Percentiles rank a stretch among this genome's conserved stretches.
Evolutionary conservation across 2,797 vertebrate species (phyloP).

Genomic region (Clarias pachynema): DNA sequence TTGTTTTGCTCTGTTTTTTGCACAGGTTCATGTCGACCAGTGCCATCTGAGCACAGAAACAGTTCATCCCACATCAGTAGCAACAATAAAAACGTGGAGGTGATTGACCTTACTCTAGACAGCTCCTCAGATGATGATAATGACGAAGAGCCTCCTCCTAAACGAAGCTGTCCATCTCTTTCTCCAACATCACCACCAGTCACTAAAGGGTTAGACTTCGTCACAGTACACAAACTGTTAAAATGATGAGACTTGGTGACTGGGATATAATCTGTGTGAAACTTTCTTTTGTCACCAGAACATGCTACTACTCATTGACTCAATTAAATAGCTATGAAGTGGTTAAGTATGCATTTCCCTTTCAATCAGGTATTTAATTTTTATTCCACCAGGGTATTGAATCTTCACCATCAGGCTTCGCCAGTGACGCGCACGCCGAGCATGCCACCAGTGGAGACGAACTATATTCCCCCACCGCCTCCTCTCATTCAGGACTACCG

Average conservation of each 20-base stretch:
- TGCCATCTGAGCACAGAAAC: slow-evolving; percentile 82
- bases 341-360: background rate
- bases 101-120: slow-evolving; percentile 95
- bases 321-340: background rate
- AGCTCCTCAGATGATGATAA: slow-evolving; percentile 96
- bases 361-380: background rate
- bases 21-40: slow-evolving; percentile 81
- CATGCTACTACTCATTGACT: background rate
- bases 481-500: slow-evolving; percentile 97
- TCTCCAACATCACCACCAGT: slow-evolving; percentile 88
- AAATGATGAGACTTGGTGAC: background rate
- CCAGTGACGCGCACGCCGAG: slow-evolving; percentile 91
- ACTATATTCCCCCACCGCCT: slow-evolving; percentile 91
- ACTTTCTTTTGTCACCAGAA: no score
- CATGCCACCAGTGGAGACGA: slow-evolving; percentile 92
- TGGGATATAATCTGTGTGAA: background rate
- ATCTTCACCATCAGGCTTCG: slow-evolving; percentile 89
- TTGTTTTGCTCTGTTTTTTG: background rate
- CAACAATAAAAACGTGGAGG: slow-evolving; percentile 90
- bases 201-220: slow-evolving; percentile 85
- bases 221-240: background rate
- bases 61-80: slow-evolving; percentile 76
- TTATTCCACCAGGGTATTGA: slow-evolving; percentile 75
- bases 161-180: slow-evolving; percentile 89
- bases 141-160: slow-evolving; percentile 89